phyloP scores from a whole-genome alignment of 2,888 invertebrate genomes.

The Drosophila parthenogenetica region DNA sequence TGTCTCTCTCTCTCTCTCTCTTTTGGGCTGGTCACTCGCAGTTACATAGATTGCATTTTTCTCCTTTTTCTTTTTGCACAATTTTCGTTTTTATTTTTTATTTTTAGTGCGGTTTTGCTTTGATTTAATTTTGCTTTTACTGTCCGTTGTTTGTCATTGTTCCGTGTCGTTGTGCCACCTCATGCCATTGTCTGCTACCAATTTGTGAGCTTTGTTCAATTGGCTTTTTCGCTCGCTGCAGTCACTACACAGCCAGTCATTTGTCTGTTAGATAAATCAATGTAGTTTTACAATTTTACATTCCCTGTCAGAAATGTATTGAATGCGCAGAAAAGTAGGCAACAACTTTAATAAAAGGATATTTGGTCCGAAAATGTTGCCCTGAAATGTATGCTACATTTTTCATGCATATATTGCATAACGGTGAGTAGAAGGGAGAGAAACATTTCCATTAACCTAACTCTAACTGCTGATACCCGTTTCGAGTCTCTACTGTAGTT shows the following conservation, averaged over 20 bases:
- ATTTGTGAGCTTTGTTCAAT: constrained; percentile 65
- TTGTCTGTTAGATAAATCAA: constrained; percentile 41
- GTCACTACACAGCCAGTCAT: background rate
- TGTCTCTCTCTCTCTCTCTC: background rate
- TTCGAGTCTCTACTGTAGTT: constrained; percentile 40
- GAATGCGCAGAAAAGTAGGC: constrained; percentile 15
- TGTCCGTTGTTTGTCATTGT: constrained; percentile 56
- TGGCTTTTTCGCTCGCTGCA: constrained; percentile 40
- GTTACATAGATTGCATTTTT: constrained; percentile 42
- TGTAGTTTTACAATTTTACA: constrained; percentile 28
- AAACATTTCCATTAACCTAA: constrained; percentile 40
- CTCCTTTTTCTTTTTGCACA: constrained; percentile 22
- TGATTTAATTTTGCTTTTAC: constrained; percentile 74
- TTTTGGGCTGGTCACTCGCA: constrained; percentile 24
- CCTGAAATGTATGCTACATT: constrained; percentile 23
- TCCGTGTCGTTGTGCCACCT: constrained; percentile 7
- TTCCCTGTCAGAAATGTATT: constrained; percentile 14
- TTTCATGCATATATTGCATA: constrained; percentile 41
- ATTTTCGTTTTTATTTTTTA: constrained; percentile 38
- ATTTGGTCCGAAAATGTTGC: background rate
- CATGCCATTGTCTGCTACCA: constrained; percentile 44
- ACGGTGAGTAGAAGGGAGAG: background rate
- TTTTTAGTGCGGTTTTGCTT: constrained; percentile 66
- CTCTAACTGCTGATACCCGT: constrained; percentile 15
- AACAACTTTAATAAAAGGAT: constrained; percentile 7